Evolutionary conservation across 2,113 vertebrate species (phyloP), one percentile per base, ranked within the genome.

Genomic region (Lichenostomus cassidix): DNA sequence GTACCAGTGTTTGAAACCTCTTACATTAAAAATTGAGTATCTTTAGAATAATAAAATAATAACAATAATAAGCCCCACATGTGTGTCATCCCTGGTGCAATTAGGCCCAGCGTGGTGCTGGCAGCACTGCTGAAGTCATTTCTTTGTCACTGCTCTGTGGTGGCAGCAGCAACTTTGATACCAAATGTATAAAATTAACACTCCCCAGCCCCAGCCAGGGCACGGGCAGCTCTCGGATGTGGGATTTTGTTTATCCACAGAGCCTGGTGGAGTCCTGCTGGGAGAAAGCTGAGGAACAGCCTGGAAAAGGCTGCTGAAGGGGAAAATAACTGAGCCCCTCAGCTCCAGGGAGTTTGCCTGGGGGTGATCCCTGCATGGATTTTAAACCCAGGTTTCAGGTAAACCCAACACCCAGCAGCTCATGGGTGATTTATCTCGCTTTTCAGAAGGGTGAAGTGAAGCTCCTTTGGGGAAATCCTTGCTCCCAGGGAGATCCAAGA

Each of bases 331-430:
- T 3, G 28, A 41, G 3, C 27, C 39, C 25, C 68, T 59, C 1
- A 28, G 50, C 37, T 87, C 3, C 3, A 1, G 39, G 35, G 60
- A 5, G 2, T 35, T 64, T 64, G 44, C 27, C 75, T 27, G 39
- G 65, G 20, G 65, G 6, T 10, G n/a, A 47, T 63, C 25, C 62
- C 39, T 47, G 39, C 31, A 1, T 23, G 0, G 0, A 50, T 39
- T 70, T 16, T 44, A 29, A 64, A 14, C 10, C 16, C 63, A 22
- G 27, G 39, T 31, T 63, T 56, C 41, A 11, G 50, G 55, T 11
- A 31, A 25, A 2, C 0, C 1, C 21, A n/a, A 4, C 0, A 2
- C 17, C 2, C 56, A 29, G 75, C 79, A 47, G 37, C 46, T 60
- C 24, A 3, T 1, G 7, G 22, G 5, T 50, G 33, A 47, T 35